Conservation (phyloP, 2,888 invertebrate species). For the Apeira syringaria region DNA sequence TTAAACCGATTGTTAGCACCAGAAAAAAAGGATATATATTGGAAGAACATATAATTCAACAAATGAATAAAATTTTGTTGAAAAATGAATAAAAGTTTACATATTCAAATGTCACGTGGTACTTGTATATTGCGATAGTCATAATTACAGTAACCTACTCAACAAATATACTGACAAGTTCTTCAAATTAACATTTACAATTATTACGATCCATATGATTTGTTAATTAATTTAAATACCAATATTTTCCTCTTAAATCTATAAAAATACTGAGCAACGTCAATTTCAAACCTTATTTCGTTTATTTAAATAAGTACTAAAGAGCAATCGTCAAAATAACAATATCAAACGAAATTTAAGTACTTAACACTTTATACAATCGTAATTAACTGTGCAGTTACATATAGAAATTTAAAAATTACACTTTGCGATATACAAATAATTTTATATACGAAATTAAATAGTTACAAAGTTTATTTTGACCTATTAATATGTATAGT, state of each 20-base stretch:
- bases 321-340: slow-evolving; percentile 56
- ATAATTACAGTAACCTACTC: slow-evolving; percentile 30
- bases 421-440: slow-evolving; percentile 63
- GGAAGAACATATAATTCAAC: slow-evolving; percentile 59
- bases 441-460: slow-evolving; percentile 58
- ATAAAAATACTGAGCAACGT: slow-evolving; percentile 82
- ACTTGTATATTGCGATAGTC: slow-evolving; percentile 26
- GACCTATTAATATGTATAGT: slow-evolving; percentile 44
- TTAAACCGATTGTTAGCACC: slow-evolving; percentile 57
- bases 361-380: slow-evolving; percentile 62
- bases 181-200: slow-evolving; percentile 34
- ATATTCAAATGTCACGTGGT: no score
- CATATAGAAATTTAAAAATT: slow-evolving; percentile 57
- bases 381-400: slow-evolving; percentile 62
- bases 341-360: slow-evolving; percentile 58
- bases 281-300: slow-evolving; percentile 66
- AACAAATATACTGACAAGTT: slow-evolving; percentile 41
- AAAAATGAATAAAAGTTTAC: slow-evolving; percentile 24
- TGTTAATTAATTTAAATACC: slow-evolving; percentile 72
- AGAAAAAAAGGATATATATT: slow-evolving; percentile 33
- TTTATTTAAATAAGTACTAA: slow-evolving; percentile 47
- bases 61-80: slow-evolving; percentile 36
- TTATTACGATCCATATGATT: slow-evolving; percentile 49
- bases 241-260: slow-evolving; percentile 73
- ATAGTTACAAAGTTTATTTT: slow-evolving; percentile 49